A percentile compares a stretch with the other conserved stretches of the same genome.
Conservation (phyloP, 2,797 vertebrate species). For the Pachyuromys duprasi region DNA sequence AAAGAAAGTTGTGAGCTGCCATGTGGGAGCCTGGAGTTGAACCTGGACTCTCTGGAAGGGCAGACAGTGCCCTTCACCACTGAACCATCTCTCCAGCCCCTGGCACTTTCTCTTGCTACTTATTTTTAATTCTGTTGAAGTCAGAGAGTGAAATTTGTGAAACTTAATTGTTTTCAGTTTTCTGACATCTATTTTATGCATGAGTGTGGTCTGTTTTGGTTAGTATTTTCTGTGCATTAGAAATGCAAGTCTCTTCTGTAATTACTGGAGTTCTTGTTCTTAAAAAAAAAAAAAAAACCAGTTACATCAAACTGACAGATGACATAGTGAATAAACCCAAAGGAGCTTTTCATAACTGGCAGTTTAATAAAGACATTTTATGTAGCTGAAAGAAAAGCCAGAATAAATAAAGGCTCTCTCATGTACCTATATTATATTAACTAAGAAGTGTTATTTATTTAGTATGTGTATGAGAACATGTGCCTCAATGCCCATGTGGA, state of each 20-base stretch:
- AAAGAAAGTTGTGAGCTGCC: too few relatives aligned
- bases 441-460: not conserved
- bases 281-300: not conserved
- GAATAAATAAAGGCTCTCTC: not conserved
- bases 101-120: not conserved
- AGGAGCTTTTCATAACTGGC: slow-evolving; percentile 6
- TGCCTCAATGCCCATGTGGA: too few relatives aligned
- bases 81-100: too few relatives aligned
- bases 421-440: not conserved
- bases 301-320: not conserved
- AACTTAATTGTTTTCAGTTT: not conserved
- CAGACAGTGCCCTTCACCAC: too few relatives aligned
- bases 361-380: slow-evolving; percentile 3
- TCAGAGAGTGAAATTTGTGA: not conserved
- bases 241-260: not conserved
- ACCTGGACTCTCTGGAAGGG: too few relatives aligned
- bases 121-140: not conserved
- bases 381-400: not conserved
- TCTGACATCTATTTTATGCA: not conserved
- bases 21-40: too few relatives aligned
- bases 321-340: slow-evolving; percentile 13
- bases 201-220: not conserved
- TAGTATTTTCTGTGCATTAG: not conserved
- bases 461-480: not conserved
- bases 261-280: not conserved